Conservation (phyloP, 2,888 invertebrate genomes). For the Macrosoma leucophasiata region DNA sequence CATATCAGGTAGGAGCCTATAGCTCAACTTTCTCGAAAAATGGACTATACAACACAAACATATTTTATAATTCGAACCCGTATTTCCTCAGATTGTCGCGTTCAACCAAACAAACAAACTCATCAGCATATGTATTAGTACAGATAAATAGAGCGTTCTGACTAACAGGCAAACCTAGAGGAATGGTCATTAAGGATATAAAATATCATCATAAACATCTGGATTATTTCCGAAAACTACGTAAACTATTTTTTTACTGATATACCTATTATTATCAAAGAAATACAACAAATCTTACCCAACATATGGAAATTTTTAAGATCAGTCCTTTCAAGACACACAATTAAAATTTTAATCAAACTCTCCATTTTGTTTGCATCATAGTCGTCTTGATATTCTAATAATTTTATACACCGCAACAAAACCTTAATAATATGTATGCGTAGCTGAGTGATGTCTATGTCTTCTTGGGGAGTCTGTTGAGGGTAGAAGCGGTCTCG, state of each 20-base stretch:
- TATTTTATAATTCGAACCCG: no score
- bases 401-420: slow-evolving; percentile 40
- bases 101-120: no score
- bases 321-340: slow-evolving; percentile 56
- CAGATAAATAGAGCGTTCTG: no score
- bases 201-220: no score
- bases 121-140: no score
- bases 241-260: neutral
- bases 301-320: slow-evolving; percentile 66
- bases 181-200: no score
- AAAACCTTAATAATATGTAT: slow-evolving; percentile 58
- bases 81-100: no score
- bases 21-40: no score
- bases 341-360: slow-evolving; percentile 53
- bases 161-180: no score
- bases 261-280: neutral
- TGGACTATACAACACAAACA: no score
- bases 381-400: slow-evolving; percentile 41
- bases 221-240: no score
- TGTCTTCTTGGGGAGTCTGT: slow-evolving; percentile 49
- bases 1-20: no score
- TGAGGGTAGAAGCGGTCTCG: slow-evolving; percentile 52
- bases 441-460: slow-evolving; percentile 57
- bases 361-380: slow-evolving; percentile 48
- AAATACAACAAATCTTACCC: slow-evolving; percentile 49